Percentiles rank a stretch among this genome's conserved stretches.
Conservation (phyloP, 2,113 vertebrate genomes). For the Notiomystis cincta region DNA sequence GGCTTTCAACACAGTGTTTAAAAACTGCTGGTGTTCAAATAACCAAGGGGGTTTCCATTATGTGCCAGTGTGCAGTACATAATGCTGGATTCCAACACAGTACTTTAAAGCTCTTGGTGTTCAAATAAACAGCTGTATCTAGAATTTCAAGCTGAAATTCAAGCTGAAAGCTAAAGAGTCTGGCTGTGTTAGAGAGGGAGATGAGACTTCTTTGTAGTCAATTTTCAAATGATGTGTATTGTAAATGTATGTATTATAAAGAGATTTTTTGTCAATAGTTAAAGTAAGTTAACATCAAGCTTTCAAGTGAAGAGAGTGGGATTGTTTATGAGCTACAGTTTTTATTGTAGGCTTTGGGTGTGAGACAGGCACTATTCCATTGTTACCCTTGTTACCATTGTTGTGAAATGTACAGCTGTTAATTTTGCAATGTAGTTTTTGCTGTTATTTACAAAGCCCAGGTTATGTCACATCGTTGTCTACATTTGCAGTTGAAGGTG, state of each 20-base stretch:
- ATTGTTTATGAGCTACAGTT: background rate
- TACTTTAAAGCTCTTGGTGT: conserved; percentile 18
- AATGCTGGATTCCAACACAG: background rate
- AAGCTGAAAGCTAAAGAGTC: background rate
- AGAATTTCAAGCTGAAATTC: background rate
- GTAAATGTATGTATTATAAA: background rate
- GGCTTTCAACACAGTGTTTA: conserved; percentile 26
- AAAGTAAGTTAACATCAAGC: background rate
- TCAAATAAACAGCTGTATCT: conserved; percentile 9
- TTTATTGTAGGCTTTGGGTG: background rate
- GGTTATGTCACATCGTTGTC: background rate
- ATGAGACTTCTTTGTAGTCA: background rate
- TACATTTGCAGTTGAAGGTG: background rate
- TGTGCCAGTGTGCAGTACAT: background rate
- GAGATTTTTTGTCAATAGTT: background rate
- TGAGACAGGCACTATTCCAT: background rate
- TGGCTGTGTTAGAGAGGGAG: background rate
- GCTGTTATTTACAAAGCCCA: background rate
- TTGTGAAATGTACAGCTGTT: background rate
- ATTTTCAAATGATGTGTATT: background rate
- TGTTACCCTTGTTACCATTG: too few relatives aligned
- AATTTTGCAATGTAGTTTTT: background rate
- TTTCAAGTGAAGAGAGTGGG: background rate
- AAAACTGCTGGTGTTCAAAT: conserved; percentile 3
- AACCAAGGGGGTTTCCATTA: background rate